phyloP scores from a whole-genome alignment of 2,888 invertebrate genomes.

The Agrochola macilenta region DNA sequence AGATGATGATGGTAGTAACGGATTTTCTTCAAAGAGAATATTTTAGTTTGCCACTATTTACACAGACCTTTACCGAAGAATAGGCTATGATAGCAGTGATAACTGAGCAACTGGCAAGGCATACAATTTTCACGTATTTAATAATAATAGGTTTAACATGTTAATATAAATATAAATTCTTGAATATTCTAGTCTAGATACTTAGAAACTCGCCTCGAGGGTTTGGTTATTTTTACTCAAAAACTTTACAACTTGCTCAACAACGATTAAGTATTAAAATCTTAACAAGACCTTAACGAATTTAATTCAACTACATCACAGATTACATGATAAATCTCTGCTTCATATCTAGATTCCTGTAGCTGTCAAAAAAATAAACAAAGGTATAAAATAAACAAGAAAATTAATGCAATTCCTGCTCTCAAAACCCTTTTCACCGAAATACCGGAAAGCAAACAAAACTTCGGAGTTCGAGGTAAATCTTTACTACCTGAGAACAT shows the following conservation, averaged over 20 bases:
- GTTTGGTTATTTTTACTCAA: no score
- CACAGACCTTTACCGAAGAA: neutral
- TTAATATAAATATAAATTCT: no score
- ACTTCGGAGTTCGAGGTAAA: neutral
- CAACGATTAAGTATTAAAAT: neutral
- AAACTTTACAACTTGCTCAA: no score
- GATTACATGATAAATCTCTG: neutral
- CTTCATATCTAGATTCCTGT: neutral
- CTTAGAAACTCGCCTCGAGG: no score
- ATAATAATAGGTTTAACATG: neutral
- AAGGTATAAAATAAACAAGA: conserved; percentile 9
- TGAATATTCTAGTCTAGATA: no score
- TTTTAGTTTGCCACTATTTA: neutral
- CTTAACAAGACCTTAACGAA: neutral
- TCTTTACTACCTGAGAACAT: neutral
- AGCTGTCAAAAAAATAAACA: neutral
- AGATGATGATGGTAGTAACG: no score
- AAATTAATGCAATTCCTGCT: conserved; percentile 5
- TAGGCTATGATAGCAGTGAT: neutral
- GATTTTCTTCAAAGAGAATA: neutral
- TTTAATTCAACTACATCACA: neutral
- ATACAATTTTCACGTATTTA: neutral
- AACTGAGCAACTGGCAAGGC: no score
- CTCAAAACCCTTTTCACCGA: neutral
- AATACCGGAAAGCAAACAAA: neutral